Evolutionary conservation across 2,888 invertebrate genomes (phyloP).

Genomic region (Furcula furcula): DNA sequence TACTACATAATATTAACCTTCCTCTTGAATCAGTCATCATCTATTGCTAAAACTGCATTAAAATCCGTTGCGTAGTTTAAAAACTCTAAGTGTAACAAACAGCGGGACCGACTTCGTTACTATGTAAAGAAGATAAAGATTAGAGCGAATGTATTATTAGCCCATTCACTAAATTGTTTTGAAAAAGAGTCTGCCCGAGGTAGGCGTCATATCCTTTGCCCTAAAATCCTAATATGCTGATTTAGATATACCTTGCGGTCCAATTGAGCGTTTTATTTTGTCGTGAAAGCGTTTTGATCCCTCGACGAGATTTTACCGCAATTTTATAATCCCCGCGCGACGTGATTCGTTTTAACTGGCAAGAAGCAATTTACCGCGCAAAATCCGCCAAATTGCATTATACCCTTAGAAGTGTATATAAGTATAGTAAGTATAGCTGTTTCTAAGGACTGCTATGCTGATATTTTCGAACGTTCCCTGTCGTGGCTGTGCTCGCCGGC

Average conservation of each 20-base stretch:
- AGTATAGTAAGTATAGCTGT: not conserved
- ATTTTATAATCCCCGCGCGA: slow-evolving; percentile 62
- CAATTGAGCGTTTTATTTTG: slow-evolving; percentile 45
- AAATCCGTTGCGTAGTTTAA: too few relatives aligned
- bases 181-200: not conserved
- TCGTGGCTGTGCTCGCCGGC: too few relatives aligned
- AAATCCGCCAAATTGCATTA: slow-evolving; percentile 58
- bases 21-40: too few relatives aligned
- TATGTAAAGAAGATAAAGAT: too few relatives aligned
- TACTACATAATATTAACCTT: too few relatives aligned
- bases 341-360: slow-evolving; percentile 65
- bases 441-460: not conserved
- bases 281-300: slow-evolving; percentile 50
- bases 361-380: slow-evolving; percentile 59
- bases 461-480: too few relatives aligned
- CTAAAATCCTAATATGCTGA: slow-evolving; percentile 25
- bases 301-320: slow-evolving; percentile 52
- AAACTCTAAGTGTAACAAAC: too few relatives aligned
- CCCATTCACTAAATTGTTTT: too few relatives aligned
- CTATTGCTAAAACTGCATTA: too few relatives aligned
- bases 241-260: slow-evolving; percentile 26
- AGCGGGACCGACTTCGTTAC: too few relatives aligned
- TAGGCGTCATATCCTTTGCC: slow-evolving; percentile 2
- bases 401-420: slow-evolving; percentile 38
- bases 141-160: too few relatives aligned